Evolutionary conservation across 2,888 invertebrate species (phyloP).

Genomic region (Callinectes sapidus): DNA sequence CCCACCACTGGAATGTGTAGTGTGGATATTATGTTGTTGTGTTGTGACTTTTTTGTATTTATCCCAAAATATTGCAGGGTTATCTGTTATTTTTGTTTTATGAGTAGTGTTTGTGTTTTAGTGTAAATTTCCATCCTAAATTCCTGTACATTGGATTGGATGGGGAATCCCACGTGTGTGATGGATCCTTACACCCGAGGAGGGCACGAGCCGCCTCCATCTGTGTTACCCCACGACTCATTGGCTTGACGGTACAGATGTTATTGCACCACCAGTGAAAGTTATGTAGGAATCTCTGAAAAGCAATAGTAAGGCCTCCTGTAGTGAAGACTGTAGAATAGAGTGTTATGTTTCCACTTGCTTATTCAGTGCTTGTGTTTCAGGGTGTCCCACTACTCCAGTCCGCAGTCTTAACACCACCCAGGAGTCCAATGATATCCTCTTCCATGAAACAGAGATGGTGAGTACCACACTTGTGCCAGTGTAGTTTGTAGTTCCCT

Average conservation of each 20-base stretch:
- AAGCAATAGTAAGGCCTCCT: too few species aligned
- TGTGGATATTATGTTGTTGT: neutral
- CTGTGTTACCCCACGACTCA: neutral
- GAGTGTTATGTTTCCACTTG: neutral
- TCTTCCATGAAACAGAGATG: constrained; percentile 72
- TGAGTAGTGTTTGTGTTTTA: neutral
- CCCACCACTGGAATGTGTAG: too few species aligned
- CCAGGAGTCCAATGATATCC: constrained; percentile 71
- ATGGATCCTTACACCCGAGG: neutral
- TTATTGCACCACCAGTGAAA: neutral
- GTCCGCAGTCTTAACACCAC: constrained; percentile 73
- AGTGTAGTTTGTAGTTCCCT: neutral
- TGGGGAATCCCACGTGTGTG: neutral
- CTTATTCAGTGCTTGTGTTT: neutral
- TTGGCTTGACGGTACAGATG: neutral
- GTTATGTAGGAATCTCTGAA: neutral
- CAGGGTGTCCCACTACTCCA: constrained; percentile 73
- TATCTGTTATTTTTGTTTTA: neutral
- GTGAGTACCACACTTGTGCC: constrained; percentile 56
- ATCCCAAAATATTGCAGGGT: neutral
- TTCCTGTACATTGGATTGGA: neutral
- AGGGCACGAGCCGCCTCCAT: neutral
- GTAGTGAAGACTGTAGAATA: neutral
- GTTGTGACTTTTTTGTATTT: neutral
- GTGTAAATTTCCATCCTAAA: neutral